Evolutionary conservation across 2,888 invertebrate genomes (phyloP).

Genomic region (Melanchra persicariae): DNA sequence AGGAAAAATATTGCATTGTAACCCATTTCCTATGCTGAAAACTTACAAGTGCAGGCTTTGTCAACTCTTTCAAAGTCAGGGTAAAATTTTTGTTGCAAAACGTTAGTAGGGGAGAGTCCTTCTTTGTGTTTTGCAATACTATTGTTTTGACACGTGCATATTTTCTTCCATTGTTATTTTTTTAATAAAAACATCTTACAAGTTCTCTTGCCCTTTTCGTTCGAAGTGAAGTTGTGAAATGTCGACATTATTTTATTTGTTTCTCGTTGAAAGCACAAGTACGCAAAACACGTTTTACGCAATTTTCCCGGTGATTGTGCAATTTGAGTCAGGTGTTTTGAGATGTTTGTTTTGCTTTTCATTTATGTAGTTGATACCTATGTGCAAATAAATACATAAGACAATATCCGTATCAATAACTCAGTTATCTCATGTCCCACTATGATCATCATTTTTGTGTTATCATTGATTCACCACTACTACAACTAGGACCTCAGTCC

Average conservation of each 20-base stretch:
- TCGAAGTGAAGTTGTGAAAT: neutral
- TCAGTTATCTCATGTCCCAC: too few relatives aligned
- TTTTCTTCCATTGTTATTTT: neutral
- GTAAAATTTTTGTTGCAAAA: constrained; percentile 19
- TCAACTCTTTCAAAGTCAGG: constrained; percentile 31
- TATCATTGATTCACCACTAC: too few relatives aligned
- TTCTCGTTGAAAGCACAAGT: neutral
- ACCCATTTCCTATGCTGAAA: constrained; percentile 18
- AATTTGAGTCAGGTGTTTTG: neutral
- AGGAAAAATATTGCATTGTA: constrained; percentile 11
- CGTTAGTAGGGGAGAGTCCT: neutral
- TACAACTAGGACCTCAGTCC: neutral
- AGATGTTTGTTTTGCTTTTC: too few relatives aligned
- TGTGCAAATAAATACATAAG: too few relatives aligned
- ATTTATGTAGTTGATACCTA: too few relatives aligned
- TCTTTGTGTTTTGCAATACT: constrained; percentile 8
- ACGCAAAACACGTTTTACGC: neutral
- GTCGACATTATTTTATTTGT: neutral
- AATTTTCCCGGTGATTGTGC: neutral
- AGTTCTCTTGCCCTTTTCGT: neutral
- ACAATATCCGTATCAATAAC: too few relatives aligned
- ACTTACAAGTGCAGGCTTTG: constrained; percentile 33
- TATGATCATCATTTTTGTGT: too few relatives aligned
- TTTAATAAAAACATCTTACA: neutral
- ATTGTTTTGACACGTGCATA: constrained; percentile 21